Evolutionary conservation across 2,888 invertebrate genomes (phyloP).

Genomic region (Drosophila nigricruria): DNA sequence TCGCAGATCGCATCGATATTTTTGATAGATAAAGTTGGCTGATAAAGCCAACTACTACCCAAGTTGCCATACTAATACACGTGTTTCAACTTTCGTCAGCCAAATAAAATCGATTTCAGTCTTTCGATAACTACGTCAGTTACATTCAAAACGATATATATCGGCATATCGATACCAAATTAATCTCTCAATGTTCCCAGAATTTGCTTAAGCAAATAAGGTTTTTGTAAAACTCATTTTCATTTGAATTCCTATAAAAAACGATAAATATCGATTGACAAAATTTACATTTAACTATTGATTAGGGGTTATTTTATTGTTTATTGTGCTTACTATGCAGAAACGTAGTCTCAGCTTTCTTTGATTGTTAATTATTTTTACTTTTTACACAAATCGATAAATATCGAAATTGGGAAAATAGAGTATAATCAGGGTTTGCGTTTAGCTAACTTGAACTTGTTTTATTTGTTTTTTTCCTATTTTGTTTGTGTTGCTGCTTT

Average conservation of each 20-base stretch:
- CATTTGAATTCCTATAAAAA: too few species aligned
- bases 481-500: background rate
- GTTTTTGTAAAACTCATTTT: too few species aligned
- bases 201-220: too few species aligned
- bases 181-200: too few species aligned
- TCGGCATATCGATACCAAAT: too few species aligned
- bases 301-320: background rate
- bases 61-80: background rate
- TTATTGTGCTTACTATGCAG: background rate
- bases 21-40: background rate
- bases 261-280: too few species aligned
- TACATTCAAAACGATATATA: too few species aligned
- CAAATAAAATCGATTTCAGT: too few species aligned
- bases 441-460: background rate
- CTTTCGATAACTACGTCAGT: background rate
- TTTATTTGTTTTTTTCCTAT: background rate
- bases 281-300: background rate
- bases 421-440: background rate
- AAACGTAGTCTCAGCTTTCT: background rate
- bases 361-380: background rate
- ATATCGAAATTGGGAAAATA: background rate
- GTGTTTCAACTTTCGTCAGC: background rate
- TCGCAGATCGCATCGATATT: conserved; percentile 7
- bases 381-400: conserved; percentile 8
- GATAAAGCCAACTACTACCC: background rate